Conservation (phyloP, 1,140 invertebrate genomes). For the Musca domestica region DNA sequence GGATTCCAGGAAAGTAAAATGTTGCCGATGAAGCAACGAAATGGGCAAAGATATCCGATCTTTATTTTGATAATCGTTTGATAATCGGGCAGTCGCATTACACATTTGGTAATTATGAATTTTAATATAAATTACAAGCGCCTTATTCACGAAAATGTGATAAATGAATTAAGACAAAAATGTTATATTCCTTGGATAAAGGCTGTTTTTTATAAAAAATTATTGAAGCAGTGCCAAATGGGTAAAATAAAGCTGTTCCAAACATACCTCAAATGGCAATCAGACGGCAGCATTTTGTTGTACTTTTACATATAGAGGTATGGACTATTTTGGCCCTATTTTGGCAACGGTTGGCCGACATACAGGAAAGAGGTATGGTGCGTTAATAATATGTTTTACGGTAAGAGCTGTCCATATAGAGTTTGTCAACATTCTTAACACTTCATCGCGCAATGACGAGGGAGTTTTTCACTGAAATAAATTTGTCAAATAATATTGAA, state of each 20-base stretch:
- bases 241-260: too few species aligned
- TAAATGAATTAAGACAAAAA: too few species aligned
- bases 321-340: neutral
- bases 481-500: too few species aligned
- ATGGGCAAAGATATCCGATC: neutral
- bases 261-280: too few species aligned
- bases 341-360: neutral
- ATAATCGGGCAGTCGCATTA: neutral
- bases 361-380: neutral
- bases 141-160: neutral
- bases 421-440: constrained; percentile 16
- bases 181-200: too few species aligned
- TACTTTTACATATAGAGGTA: neutral
- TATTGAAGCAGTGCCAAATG: too few species aligned
- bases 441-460: too few species aligned
- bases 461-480: too few species aligned
- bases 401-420: constrained; percentile 17
- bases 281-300: too few species aligned
- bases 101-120: neutral
- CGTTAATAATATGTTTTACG: neutral
- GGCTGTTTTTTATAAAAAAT: too few species aligned
- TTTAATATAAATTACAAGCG: neutral
- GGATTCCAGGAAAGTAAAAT: constrained; percentile 33
- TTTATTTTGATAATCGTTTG: neutral
- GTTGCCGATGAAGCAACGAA: constrained; percentile 39